These are phyloP conservation scores for Scopus umbretta DNA, from an alignment of 2,113 vertebrate species.

Conservation along the genomic window DNA sequence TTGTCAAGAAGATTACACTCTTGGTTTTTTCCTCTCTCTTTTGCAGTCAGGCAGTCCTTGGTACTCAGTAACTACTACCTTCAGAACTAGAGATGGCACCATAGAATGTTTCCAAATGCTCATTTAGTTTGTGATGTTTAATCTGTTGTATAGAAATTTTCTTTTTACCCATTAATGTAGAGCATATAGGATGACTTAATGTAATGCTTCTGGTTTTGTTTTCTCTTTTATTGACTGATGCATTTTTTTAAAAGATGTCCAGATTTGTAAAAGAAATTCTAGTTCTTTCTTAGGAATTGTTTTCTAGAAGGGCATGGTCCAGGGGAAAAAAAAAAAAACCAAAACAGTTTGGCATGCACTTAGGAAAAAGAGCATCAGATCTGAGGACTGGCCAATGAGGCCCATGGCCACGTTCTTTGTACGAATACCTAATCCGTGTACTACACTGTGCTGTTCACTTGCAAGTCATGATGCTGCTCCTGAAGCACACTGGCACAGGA, in stretches of 20 bases:
- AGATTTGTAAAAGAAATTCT: neutral
- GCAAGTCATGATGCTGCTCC: neutral
- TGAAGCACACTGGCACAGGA: neutral
- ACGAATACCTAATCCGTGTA: neutral
- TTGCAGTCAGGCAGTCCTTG: neutral
- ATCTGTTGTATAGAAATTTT: neutral
- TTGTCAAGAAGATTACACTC: neutral
- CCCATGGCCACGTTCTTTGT: neutral
- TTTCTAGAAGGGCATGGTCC: neutral
- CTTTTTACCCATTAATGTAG: neutral
- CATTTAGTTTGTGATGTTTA: neutral
- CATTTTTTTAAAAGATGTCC: neutral
- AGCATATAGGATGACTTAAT: neutral
- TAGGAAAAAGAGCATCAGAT: neutral
- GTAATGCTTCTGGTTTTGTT: neutral
- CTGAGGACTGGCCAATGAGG: neutral
- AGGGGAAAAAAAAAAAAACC: neutral
- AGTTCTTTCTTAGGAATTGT: neutral
- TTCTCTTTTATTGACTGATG: neutral
- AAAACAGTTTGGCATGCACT: neutral
- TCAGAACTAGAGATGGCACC: neutral
- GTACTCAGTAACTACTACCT: neutral
- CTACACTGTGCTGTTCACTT: neutral
- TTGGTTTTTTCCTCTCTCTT: neutral
- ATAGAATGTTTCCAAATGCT: neutral